phyloP scores from a whole-genome alignment of 92 coral and sea anemone genomes.

The Siderastrea siderea region DNA sequence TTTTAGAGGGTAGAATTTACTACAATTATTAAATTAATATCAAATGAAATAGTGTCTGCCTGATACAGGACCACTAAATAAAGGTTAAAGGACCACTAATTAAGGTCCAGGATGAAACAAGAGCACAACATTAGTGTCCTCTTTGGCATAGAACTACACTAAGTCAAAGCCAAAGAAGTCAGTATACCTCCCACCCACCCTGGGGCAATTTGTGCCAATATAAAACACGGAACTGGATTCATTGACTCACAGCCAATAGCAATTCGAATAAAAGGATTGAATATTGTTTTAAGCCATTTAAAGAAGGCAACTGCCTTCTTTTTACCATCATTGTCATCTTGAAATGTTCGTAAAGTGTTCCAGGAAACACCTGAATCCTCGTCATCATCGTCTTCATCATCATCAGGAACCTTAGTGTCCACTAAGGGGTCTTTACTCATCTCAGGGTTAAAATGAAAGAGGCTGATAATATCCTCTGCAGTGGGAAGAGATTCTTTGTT shows the following conservation, averaged over 20 bases:
- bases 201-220: conserved; percentile 66
- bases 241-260: conserved; percentile 52
- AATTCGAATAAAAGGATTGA: conserved; percentile 46
- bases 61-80: too few relatives aligned
- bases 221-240: conserved; percentile 66
- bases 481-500: conserved; percentile 59
- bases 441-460: conserved; percentile 64
- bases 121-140: too few relatives aligned
- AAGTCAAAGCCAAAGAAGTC: conserved; percentile 38
- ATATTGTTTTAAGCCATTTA: conserved; percentile 53
- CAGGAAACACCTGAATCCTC: neutral
- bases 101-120: too few relatives aligned
- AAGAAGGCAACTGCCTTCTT: conserved; percentile 33
- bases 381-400: conserved; percentile 23
- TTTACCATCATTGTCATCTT: conserved; percentile 17
- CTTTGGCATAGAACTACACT: neutral
- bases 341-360: conserved; percentile 25
- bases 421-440: conserved; percentile 35
- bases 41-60: too few relatives aligned
- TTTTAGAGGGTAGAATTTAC: too few relatives aligned
- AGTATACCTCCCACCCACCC: conserved; percentile 81
- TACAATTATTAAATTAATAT: too few relatives aligned
- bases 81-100: too few relatives aligned
- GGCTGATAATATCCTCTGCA: conserved; percentile 27
- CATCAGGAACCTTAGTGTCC: neutral